These are phyloP conservation scores for Sycophila sp. DNA, from an alignment of 1,140 invertebrate species.

Conservation along the genomic window DNA sequence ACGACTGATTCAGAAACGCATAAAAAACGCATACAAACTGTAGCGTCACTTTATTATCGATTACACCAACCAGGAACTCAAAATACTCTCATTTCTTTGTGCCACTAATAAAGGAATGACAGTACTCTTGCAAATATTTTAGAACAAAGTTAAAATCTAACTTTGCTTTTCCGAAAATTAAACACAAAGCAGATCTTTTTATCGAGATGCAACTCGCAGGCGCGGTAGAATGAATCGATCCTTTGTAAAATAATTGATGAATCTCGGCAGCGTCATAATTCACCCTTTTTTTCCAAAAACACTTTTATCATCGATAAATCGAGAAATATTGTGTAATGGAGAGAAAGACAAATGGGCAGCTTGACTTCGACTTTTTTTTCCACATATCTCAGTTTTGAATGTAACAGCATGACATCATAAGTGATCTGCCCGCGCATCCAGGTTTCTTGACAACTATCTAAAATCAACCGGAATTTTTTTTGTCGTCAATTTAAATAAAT, in stretches of 20 bases:
- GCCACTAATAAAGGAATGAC: neutral
- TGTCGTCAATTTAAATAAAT: too few relatives aligned
- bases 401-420: neutral
- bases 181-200: too few relatives aligned
- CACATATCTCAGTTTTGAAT: neutral
- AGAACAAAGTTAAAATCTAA: too few relatives aligned
- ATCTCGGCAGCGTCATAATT: neutral
- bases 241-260: neutral
- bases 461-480: too few relatives aligned
- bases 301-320: neutral
- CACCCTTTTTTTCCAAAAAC: neutral
- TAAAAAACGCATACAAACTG: too few relatives aligned
- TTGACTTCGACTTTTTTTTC: neutral
- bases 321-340: neutral
- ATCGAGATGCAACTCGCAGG: too few relatives aligned
- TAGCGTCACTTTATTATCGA: too few relatives aligned
- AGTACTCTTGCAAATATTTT: neutral
- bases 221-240: too few relatives aligned
- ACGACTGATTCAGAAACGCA: too few relatives aligned
- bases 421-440: neutral
- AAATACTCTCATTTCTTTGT: neutral
- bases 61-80: too few relatives aligned
- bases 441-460: slow-evolving; percentile 1
- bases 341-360: neutral
- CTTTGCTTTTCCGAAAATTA: too few relatives aligned